Percentiles rank a stretch among this genome's conserved stretches.
These are phyloP conservation scores for Poeciliopsis turrubarensis DNA, from an alignment of 2,113 vertebrate genomes.

Conservation along the genomic window DNA sequence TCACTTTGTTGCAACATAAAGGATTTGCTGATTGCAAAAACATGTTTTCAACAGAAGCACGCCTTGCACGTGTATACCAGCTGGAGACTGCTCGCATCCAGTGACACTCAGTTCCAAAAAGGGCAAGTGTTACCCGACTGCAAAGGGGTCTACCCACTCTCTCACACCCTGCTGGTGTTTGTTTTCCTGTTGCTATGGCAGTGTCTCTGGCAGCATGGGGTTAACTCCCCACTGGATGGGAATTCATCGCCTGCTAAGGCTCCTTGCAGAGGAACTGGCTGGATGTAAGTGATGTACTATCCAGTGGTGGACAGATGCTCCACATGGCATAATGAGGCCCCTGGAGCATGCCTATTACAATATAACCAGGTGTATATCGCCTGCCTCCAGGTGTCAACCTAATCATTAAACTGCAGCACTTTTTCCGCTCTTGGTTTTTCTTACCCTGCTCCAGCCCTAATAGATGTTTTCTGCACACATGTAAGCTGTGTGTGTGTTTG, in stretches of 20 bases:
- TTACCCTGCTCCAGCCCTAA: slow-evolving; percentile 35
- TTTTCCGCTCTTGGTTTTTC: slow-evolving; percentile 60
- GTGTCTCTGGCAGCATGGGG: slow-evolving; percentile 26
- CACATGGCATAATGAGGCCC: slow-evolving; percentile 50
- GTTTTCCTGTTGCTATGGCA: slow-evolving; percentile 61
- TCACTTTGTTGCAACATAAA: neutral
- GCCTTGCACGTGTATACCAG: slow-evolving; percentile 29
- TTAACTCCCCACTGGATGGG: slow-evolving; percentile 31
- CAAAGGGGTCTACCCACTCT: slow-evolving; percentile 6
- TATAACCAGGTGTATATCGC: slow-evolving; percentile 71
- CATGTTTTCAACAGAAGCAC: slow-evolving; percentile 33
- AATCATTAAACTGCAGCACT: slow-evolving; percentile 61
- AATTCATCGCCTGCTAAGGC: slow-evolving; percentile 36
- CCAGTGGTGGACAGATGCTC: slow-evolving; percentile 55
- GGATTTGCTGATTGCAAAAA: slow-evolving; percentile 7
- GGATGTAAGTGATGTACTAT: slow-evolving; percentile 43
- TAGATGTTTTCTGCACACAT: slow-evolving; percentile 56
- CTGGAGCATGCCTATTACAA: slow-evolving; percentile 62
- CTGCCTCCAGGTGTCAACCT: slow-evolving; percentile 71
- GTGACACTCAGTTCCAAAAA: slow-evolving; percentile 5
- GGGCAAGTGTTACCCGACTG: slow-evolving; percentile 20
- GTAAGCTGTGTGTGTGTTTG: slow-evolving; percentile 19
- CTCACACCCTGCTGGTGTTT: slow-evolving; percentile 44
- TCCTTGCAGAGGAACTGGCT: slow-evolving; percentile 33
- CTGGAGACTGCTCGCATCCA: slow-evolving; percentile 20